Evolutionary conservation across 2,113 vertebrate genomes (phyloP).

Genomic region (Odocoileus virginianus): DNA sequence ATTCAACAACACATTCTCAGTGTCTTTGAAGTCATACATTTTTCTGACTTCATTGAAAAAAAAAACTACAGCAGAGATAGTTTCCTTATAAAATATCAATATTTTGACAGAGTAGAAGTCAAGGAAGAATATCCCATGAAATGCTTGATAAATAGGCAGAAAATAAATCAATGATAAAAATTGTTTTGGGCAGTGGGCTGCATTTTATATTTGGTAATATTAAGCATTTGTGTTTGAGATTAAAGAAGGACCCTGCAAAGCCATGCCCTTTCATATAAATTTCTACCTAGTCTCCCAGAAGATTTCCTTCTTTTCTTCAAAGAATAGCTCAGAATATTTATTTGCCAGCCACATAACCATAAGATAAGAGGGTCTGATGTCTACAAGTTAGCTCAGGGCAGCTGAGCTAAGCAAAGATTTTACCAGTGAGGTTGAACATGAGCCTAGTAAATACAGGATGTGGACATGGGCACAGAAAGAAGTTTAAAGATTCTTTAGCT

Average conservation of each 20-base stretch:
- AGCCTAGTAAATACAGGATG: constrained; percentile 32
- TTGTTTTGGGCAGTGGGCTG: constrained; percentile 37
- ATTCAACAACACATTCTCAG: constrained; percentile 57
- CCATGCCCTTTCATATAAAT: constrained; percentile 66
- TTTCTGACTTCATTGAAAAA: constrained; percentile 69
- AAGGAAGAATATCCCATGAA: constrained; percentile 60
- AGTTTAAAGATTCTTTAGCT: neutral
- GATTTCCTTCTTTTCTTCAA: constrained; percentile 70
- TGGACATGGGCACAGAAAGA: neutral
- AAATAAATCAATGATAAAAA: constrained; percentile 42
- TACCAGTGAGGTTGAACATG: constrained; percentile 10
- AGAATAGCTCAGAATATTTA: constrained; percentile 68
- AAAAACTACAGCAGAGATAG: constrained; percentile 49
- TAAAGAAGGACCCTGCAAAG: constrained; percentile 51
- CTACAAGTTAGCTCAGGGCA: constrained; percentile 38
- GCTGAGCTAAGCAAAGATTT: constrained; percentile 50
- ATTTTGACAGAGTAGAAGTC: constrained; percentile 65
- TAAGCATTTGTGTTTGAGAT: constrained; percentile 60
- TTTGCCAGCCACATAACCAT: constrained; percentile 58
- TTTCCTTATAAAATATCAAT: constrained; percentile 57
- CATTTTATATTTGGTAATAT: constrained; percentile 60
- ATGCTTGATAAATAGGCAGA: constrained; percentile 25
- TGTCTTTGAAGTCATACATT: constrained; percentile 65
- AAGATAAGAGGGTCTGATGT: constrained; percentile 54
- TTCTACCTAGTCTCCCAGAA: constrained; percentile 62